These are phyloP conservation scores for Eretmocerus hayati DNA, from an alignment of 2,888 invertebrate genomes.

Conservation along the genomic window DNA sequence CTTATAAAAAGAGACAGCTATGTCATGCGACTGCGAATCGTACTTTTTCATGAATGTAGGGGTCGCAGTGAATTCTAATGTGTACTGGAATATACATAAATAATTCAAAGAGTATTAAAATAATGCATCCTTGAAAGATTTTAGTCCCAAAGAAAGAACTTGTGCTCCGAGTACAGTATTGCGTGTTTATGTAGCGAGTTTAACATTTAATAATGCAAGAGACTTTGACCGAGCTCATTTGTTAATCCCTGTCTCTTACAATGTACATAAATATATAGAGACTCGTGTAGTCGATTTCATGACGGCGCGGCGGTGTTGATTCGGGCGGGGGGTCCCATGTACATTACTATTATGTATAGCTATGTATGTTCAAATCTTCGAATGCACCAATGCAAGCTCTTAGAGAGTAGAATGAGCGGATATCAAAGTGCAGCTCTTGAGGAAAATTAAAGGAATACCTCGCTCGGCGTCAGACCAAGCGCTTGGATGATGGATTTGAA, in stretches of 20 bases:
- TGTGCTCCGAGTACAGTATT: background rate
- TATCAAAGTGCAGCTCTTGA: constrained; percentile 5
- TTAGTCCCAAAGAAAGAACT: background rate
- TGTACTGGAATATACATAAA: too few species aligned
- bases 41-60: background rate
- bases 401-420: too few species aligned
- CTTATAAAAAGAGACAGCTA: too few species aligned
- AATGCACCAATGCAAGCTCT: background rate
- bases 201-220: constrained; percentile 7
- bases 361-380: background rate
- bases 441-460: constrained; percentile 12
- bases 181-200: constrained; percentile 11
- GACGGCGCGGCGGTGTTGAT: too few species aligned
- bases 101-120: constrained; percentile 21
- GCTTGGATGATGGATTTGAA: constrained; percentile 18
- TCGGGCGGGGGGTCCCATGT: background rate
- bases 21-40: too few species aligned
- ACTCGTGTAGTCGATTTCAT: too few species aligned
- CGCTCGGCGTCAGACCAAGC: constrained; percentile 10
- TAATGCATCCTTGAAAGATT: constrained; percentile 12
- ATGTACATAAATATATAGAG: too few species aligned
- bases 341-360: too few species aligned
- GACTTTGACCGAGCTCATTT: background rate
- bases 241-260: too few species aligned
- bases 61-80: background rate